Conservation (phyloP, 2,797 vertebrate genomes). For the Mastacembelus armatus region DNA sequence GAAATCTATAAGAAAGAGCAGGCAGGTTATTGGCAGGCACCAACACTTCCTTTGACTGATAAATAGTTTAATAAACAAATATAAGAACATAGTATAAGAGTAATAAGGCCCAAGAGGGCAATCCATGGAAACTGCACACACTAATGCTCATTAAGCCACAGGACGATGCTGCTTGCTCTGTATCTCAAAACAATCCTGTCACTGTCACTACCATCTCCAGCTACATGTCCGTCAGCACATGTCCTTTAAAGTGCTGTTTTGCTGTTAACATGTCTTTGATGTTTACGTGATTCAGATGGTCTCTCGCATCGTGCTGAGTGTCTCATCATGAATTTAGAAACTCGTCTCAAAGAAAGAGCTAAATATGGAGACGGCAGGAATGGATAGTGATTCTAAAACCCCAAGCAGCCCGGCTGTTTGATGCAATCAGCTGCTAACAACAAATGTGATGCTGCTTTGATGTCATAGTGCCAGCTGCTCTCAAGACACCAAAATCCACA, state of each 20-base stretch:
- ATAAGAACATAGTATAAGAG: too few relatives aligned
- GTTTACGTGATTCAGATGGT: conserved; percentile 52
- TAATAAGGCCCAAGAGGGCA: conserved; percentile 16
- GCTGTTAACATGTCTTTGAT: conserved; percentile 59
- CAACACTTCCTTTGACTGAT: too few relatives aligned
- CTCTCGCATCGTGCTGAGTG: conserved; percentile 39
- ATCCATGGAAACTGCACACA: too few relatives aligned
- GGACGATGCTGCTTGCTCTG: conserved; percentile 8
- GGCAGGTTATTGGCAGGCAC: too few relatives aligned
- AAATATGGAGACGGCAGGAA: conserved; percentile 64
- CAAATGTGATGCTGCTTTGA: conserved; percentile 71
- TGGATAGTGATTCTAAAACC: conserved; percentile 54
- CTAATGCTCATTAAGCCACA: too few relatives aligned
- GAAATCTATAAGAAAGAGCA: too few relatives aligned
- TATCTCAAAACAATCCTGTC: conserved; percentile 45
- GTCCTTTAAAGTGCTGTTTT: conserved; percentile 42
- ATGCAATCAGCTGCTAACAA: conserved; percentile 78
- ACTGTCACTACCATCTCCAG: conserved; percentile 43
- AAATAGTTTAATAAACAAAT: too few relatives aligned
- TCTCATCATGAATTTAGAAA: conserved; percentile 65
- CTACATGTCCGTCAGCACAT: conserved; percentile 16
- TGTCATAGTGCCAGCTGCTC: conserved; percentile 63
- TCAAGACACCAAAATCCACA: conserved; percentile 53
- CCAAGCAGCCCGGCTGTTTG: conserved; percentile 62
- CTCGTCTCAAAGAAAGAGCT: conserved; percentile 66